Conservation (phyloP, 2,113 vertebrate genomes). For the Tenebrosternarchus preto region DNA sequence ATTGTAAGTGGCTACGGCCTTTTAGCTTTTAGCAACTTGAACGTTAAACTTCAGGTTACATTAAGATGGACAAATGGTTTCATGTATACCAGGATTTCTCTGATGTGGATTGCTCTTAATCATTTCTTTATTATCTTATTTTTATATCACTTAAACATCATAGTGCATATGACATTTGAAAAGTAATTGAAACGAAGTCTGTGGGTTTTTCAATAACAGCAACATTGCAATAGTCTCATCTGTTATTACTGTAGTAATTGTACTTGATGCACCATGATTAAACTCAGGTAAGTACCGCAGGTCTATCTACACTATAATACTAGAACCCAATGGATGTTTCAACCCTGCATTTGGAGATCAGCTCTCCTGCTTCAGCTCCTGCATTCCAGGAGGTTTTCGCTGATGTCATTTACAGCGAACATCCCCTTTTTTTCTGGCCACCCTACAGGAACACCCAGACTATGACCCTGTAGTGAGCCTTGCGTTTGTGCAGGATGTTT, state of each 20-base stretch:
- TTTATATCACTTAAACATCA: background rate
- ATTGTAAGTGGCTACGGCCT: background rate
- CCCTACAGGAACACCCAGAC: slow-evolving; percentile 77
- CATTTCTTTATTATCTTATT: background rate
- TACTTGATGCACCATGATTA: background rate
- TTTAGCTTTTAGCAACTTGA: background rate
- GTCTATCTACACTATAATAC: background rate
- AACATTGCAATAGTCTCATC: background rate
- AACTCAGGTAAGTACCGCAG: too few species aligned
- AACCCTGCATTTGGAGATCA: too few species aligned
- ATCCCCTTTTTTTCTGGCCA: slow-evolving; percentile 16
- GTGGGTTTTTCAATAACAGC: background rate
- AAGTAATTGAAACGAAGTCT: background rate
- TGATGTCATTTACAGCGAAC: background rate
- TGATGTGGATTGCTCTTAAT: background rate
- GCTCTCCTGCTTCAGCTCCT: too few species aligned
- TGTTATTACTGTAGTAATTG: background rate
- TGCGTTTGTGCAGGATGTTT: slow-evolving; percentile 87
- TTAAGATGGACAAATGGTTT: background rate
- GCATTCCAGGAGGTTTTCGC: background rate
- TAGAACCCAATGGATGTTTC: background rate
- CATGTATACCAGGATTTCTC: background rate
- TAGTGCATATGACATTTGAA: background rate
- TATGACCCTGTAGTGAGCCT: slow-evolving; percentile 80
- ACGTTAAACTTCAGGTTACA: background rate